Evolutionary conservation across 2,113 vertebrate species (phyloP), one percentile per base, ranked within the genome.

Genomic region (Speoplatyrhinus poulsoni): DNA sequence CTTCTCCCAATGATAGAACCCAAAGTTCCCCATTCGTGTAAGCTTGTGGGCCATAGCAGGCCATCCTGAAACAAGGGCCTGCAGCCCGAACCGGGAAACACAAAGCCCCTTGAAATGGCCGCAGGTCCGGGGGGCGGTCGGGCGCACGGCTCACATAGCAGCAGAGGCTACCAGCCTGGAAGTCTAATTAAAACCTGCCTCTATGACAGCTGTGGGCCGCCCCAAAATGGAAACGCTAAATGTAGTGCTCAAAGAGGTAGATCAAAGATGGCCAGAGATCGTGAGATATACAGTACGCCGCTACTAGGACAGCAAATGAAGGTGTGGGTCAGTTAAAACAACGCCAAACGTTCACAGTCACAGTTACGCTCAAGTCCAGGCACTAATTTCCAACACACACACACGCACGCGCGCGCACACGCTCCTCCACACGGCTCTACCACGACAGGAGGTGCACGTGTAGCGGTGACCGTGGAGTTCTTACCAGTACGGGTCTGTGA

Each of bases 401-500:
- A 55, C 55, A 60, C 59, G 41, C 62, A 62, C 19, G 61, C 12
- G 17, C 32, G 49, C 55, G 13, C 8, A 12, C 61, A 68, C 6
- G 57, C 68, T 54, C 50, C 15, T 69, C 55, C 52, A 10, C 56
- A 46, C 26, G 16, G 13, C 47, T 11, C 65, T 10, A n/a, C 33
- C n/a, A 50, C 15, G 61, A 52, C 62, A 58, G 60, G 53, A 67
- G 50, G 16, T 17, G 60, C 72, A 73, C 12, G 56, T 46, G 49
- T 58, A 63, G 57, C 32, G 62, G 33, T 16, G 47, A 32, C 1
- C 19, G 69, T 76, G 68, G 55, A 70, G 75, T 77, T 91, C 96
- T 96, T 95, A 97, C 96, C 96, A 93, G 80, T 67, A 89, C 69
- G 36, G 93, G 92, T 79, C 92, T 92, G 52, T 87, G 92, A 78